These are phyloP conservation scores for Halcyon senegalensis DNA, from an alignment of 2,113 vertebrate genomes.

Conservation along the genomic window DNA sequence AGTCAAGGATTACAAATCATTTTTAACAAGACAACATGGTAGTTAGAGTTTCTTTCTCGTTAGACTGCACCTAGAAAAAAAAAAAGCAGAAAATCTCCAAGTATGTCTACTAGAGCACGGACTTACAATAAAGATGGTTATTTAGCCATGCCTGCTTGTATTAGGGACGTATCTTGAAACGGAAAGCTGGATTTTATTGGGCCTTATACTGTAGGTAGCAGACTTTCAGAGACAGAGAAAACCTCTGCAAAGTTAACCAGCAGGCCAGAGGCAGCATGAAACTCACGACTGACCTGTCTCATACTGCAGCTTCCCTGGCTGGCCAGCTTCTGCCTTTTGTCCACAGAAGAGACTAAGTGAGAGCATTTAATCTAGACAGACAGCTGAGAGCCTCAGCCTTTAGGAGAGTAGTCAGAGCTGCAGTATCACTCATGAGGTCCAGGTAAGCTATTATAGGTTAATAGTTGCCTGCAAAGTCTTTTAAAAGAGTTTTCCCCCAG, in stretches of 20 bases:
- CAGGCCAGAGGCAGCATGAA: neutral
- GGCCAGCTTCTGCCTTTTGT: neutral
- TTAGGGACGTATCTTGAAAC: neutral
- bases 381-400: neutral
- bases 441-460: neutral
- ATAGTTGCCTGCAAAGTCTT: neutral
- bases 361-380: neutral
- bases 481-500: neutral
- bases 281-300: neutral
- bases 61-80: accelerated
- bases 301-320: neutral
- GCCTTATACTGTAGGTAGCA: neutral
- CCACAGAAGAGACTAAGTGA: neutral
- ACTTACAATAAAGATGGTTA: neutral
- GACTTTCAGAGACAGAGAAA: neutral
- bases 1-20: neutral
- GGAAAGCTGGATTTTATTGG: neutral
- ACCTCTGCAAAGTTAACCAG: accelerated
- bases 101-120: neutral
- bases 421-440: neutral
- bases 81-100: neutral
- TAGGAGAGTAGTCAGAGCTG: neutral
- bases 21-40: neutral
- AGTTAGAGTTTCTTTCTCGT: neutral
- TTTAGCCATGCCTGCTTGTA: neutral